Conservation (phyloP, 92 coral and sea anemone genomes). For the Blastomussa wellsi region DNA sequence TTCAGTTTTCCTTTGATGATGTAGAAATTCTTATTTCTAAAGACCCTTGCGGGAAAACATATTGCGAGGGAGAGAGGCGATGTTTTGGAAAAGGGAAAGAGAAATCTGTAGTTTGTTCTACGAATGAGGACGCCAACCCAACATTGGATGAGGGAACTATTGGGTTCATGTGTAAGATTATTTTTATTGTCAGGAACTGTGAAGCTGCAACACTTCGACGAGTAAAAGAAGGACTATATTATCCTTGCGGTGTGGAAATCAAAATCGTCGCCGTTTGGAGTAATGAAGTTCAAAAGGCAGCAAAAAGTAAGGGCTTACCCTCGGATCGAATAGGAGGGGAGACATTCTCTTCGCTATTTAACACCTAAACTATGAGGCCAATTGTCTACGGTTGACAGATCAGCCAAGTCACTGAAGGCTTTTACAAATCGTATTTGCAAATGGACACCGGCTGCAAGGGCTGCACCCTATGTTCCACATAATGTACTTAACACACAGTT, state of each 20-base stretch:
- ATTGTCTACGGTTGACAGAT: too few species aligned
- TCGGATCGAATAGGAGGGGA: neutral
- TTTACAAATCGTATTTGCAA: too few species aligned
- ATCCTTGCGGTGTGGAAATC: conserved; percentile 73
- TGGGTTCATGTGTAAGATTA: neutral
- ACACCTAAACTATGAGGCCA: too few species aligned
- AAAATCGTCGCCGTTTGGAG: conserved; percentile 46
- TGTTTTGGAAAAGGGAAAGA: neutral
- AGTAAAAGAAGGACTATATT: conserved; percentile 29
- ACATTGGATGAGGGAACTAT: neutral
- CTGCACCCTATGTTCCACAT: too few species aligned
- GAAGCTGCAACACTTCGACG: conserved; percentile 27
- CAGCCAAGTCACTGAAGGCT: too few species aligned
- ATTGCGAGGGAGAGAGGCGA: neutral
- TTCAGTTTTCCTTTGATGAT: conserved; percentile 59
- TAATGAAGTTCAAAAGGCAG: neutral
- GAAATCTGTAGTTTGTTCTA: neutral
- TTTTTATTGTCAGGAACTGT: conserved; percentile 35
- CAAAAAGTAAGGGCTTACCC: neutral
- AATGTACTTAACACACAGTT: too few species aligned
- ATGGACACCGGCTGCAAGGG: too few species aligned
- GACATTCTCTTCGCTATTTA: too few species aligned
- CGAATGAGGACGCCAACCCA: neutral
- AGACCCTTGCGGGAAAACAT: neutral
- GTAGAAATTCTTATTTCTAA: conserved; percentile 17